Evolutionary conservation across 2,888 invertebrate genomes (phyloP).

Genomic region (Papilio demoleus): DNA sequence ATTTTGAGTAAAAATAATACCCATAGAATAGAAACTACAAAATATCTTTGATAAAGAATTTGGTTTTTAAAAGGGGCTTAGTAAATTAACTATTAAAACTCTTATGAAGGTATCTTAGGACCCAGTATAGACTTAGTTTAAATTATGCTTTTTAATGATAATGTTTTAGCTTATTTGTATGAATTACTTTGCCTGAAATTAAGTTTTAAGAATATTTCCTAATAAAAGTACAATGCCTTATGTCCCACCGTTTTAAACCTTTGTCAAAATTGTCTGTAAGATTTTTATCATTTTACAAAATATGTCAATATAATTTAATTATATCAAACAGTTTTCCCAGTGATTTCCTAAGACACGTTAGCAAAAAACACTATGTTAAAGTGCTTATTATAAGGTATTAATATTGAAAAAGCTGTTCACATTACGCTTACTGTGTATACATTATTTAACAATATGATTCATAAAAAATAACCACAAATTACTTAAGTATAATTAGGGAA

Average conservation of each 20-base stretch:
- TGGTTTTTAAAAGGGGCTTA: not conserved
- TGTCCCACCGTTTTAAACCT: constrained; percentile 38
- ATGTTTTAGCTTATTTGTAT: constrained; percentile 14
- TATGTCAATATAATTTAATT: too few relatives aligned
- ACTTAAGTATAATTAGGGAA: too few relatives aligned
- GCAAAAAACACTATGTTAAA: too few relatives aligned
- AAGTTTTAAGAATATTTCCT: constrained; percentile 32
- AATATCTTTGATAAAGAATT: not conserved
- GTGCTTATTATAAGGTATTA: too few relatives aligned
- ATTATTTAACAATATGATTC: too few relatives aligned
- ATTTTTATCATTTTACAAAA: not conserved
- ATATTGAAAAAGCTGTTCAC: too few relatives aligned
- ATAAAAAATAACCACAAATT: too few relatives aligned
- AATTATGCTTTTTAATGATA: not conserved
- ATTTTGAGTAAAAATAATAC: not conserved
- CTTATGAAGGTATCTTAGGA: not conserved
- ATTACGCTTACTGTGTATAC: too few relatives aligned
- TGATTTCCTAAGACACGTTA: not conserved
- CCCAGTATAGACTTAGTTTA: constrained; percentile 6
- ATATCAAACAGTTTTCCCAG: not conserved
- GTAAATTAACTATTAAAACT: not conserved
- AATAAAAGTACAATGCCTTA: constrained; percentile 35
- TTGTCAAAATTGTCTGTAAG: constrained; percentile 33
- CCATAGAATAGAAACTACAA: not conserved
- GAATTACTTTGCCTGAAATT: constrained; percentile 12